These are phyloP conservation scores for Andrena trimmerana DNA, from an alignment of 2,888 invertebrate genomes.

Conservation along the genomic window DNA sequence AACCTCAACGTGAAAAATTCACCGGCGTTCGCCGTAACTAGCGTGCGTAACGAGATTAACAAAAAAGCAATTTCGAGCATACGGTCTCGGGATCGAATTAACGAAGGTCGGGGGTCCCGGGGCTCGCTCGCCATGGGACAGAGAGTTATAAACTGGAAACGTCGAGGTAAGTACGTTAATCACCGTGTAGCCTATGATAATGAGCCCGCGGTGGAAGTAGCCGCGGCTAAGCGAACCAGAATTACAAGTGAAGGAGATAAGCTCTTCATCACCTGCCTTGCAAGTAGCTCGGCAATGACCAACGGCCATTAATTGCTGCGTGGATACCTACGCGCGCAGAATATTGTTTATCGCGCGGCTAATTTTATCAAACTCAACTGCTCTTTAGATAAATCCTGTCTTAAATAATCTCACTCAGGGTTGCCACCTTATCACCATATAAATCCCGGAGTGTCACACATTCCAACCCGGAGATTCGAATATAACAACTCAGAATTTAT, in stretches of 20 bases:
- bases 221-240: constrained; percentile 56
- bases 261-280: constrained; percentile 40
- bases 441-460: too few species aligned
- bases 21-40: not conserved
- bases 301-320: constrained; percentile 29
- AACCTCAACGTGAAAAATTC: constrained; percentile 2
- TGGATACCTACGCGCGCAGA: constrained; percentile 20
- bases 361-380: constrained; percentile 4
- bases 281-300: constrained; percentile 34
- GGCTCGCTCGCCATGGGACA: not conserved
- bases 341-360: constrained; percentile 28
- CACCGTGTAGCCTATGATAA: constrained; percentile 56
- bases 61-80: constrained; percentile 17
- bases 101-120: constrained; percentile 5
- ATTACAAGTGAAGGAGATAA: constrained; percentile 55
- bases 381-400: too few species aligned
- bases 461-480: too few species aligned
- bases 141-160: constrained; percentile 40
- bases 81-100: constrained; percentile 21
- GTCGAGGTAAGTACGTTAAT: constrained; percentile 43
- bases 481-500: too few species aligned
- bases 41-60: not conserved
- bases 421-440: too few species aligned
- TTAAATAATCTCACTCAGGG: too few species aligned
- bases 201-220: constrained; percentile 37